Evolutionary conservation across 1,140 invertebrate genomes (phyloP).

Genomic region (Bathynomus jamesi): DNA sequence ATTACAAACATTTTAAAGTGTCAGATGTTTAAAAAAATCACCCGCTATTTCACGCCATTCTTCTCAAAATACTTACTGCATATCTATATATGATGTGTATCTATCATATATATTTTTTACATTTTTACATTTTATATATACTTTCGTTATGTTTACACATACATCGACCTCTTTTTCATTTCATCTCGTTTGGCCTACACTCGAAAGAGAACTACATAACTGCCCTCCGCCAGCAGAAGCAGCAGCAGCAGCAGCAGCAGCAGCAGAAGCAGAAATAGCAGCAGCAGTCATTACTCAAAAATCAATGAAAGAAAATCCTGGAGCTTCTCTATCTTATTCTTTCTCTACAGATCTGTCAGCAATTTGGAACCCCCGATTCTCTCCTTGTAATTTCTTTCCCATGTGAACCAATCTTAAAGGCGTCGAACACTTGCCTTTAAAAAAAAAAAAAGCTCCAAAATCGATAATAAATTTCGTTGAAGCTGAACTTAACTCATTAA

Average conservation of each 20-base stretch:
- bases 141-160: neutral
- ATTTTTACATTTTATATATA: neutral
- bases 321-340: neutral
- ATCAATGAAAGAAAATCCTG: neutral
- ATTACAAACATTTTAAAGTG: too few species aligned
- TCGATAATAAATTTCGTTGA: neutral
- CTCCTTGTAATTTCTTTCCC: neutral
- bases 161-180: neutral
- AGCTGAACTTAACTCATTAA: neutral
- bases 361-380: neutral
- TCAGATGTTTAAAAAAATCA: too few species aligned
- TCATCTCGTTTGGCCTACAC: neutral
- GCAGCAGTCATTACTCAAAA: conserved; percentile 1
- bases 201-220: too few species aligned
- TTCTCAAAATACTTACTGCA: too few species aligned
- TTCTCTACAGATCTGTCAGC: neutral
- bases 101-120: too few species aligned
- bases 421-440: neutral
- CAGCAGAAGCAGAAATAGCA: too few species aligned
- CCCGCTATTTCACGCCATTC: too few species aligned
- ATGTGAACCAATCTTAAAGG: neutral
- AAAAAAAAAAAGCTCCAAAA: neutral
- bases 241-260: too few species aligned
- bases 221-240: too few species aligned
- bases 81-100: too few species aligned